A percentile compares a stretch with the other conserved stretches of the same genome.
These are phyloP conservation scores for Rhyacichthys aspro DNA, from an alignment of 2,797 vertebrate genomes.

Conservation along the genomic window DNA sequence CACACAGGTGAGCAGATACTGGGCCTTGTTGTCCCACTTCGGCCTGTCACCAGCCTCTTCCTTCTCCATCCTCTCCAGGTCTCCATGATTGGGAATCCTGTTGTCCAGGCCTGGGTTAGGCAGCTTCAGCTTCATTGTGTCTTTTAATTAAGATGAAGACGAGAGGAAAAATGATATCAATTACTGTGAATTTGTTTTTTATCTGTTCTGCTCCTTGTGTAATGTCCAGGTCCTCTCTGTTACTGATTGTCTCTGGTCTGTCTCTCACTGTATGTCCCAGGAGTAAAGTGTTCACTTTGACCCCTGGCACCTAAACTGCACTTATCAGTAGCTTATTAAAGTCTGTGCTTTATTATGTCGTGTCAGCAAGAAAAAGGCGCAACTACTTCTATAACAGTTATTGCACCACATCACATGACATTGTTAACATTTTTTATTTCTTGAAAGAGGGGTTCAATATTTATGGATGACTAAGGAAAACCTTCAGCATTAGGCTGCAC, in stretches of 20 bases:
- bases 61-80: slow-evolving; percentile 85
- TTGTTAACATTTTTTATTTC: neutral
- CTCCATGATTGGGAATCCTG: slow-evolving; percentile 83
- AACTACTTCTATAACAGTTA: slow-evolving; percentile 47
- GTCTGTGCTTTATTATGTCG: slow-evolving; percentile 46
- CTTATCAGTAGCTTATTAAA: slow-evolving; percentile 56
- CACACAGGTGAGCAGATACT: slow-evolving; percentile 94
- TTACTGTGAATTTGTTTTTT: neutral
- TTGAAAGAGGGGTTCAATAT: neutral
- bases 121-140: slow-evolving; percentile 82
- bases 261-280: slow-evolving; percentile 25
- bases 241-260: slow-evolving; percentile 6
- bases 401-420: slow-evolving; percentile 38
- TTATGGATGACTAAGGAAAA: neutral
- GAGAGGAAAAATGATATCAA: neutral
- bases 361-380: slow-evolving; percentile 62
- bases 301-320: slow-evolving; percentile 34
- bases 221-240: neutral
- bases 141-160: neutral
- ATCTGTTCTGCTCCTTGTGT: neutral
- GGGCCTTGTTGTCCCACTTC: slow-evolving; percentile 96
- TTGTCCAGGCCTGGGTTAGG: slow-evolving; percentile 90
- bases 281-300: slow-evolving; percentile 31
- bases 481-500: no score
- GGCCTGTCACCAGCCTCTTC: slow-evolving; percentile 86